Evolutionary conservation across 2,797 vertebrate species (phyloP).

Genomic region (Antennarius maculatus): DNA sequence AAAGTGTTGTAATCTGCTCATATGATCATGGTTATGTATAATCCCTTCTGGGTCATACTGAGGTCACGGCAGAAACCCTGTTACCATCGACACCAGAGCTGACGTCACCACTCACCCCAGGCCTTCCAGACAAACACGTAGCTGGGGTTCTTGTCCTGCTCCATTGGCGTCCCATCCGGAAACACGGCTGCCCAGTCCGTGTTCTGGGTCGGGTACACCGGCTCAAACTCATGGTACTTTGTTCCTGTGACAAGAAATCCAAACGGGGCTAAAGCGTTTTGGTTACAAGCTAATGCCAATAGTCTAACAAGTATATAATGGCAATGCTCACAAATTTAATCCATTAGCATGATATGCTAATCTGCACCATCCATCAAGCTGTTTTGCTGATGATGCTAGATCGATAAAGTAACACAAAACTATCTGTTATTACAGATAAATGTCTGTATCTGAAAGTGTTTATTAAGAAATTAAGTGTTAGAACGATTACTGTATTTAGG

Average conservation of each 20-base stretch:
- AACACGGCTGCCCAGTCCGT: conserved; percentile 77
- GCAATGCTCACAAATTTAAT: no score
- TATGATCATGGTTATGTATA: conserved; percentile 27
- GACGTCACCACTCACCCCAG: conserved; percentile 81
- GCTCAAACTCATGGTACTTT: conserved; percentile 74
- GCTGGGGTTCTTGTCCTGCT: conserved; percentile 77
- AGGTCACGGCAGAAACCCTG: conserved; percentile 20
- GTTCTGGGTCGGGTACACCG: conserved; percentile 79
- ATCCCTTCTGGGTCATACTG: conserved; percentile 19
- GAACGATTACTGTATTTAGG: no score
- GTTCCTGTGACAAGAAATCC: conserved; percentile 68
- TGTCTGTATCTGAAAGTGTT: no score
- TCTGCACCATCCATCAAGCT: no score
- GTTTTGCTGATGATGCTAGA: no score
- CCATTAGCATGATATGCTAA: no score
- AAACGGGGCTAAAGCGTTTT: neutral
- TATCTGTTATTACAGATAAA: neutral
- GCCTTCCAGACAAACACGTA: conserved; percentile 95
- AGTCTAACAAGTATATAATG: neutral
- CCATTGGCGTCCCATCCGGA: conserved; percentile 82
- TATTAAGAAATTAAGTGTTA: no score
- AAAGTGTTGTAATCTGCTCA: conserved; percentile 39
- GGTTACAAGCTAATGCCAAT: neutral
- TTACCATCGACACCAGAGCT: conserved; percentile 2
- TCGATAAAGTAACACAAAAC: neutral